A percentile compares a stretch with the other conserved stretches of the same genome.
phyloP scores from a whole-genome alignment of 2,113 vertebrate genomes.

The Panthera uncia region DNA sequence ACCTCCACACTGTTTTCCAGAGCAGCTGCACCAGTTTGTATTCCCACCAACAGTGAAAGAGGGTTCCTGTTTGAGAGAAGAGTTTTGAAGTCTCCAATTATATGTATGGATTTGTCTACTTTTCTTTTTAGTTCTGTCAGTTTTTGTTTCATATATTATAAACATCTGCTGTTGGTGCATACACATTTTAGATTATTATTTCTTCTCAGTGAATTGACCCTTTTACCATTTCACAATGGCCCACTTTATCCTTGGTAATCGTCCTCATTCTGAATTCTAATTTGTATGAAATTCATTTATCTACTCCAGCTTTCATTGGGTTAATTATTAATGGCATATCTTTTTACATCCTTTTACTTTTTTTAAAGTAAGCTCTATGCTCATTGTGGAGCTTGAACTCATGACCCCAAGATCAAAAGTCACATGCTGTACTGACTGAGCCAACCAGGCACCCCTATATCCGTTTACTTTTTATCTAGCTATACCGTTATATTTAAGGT shows the following conservation, averaged over 20 bases:
- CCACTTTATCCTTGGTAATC: neutral
- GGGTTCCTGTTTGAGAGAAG: neutral
- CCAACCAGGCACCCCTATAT: neutral
- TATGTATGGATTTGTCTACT: neutral
- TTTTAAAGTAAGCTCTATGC: neutral
- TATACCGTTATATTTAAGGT: neutral
- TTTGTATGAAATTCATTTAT: neutral
- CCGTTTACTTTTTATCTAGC: neutral
- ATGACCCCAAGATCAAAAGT: neutral
- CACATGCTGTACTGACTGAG: neutral
- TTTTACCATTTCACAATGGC: neutral
- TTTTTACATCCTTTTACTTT: neutral
- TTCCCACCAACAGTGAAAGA: no score
- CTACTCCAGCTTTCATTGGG: neutral
- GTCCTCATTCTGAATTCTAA: slow-evolving; percentile 14
- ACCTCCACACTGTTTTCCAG: no score
- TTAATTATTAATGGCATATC: neutral
- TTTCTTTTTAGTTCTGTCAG: slow-evolving; percentile 1
- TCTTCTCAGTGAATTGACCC: neutral
- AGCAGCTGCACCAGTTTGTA: no score
- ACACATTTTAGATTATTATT: neutral
- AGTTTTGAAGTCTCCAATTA: neutral
- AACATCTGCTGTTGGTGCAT: neutral
- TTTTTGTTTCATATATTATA: slow-evolving; percentile 4
- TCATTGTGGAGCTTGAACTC: neutral